Evolutionary conservation across 2,113 vertebrate species (phyloP), one percentile per base, ranked within the genome.

Genomic region (Chaetorhynchus papuensis): DNA sequence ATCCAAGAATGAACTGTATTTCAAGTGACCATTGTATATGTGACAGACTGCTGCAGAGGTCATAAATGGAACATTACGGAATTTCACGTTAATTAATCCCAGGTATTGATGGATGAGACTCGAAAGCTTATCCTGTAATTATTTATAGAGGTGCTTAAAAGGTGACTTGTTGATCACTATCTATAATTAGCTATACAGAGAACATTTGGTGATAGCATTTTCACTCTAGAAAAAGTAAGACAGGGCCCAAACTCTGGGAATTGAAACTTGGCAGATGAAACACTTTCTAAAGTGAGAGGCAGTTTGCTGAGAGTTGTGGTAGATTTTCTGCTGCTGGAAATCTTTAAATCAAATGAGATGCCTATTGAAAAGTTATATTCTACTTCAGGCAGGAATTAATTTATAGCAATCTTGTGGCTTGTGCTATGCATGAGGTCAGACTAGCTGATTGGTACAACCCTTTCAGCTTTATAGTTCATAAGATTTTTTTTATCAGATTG

Each of bases 301-400:
- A 60, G 69, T 86, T 90, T 66, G 70, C 52, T 74, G 79, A 89
- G 54, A 50, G 21, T 52, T 90, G 87, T 72, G 64, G 86, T 93
- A 70, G 64, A 71, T 83, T 93, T 94, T 89, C 91, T 89, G 8
- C 74, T 84, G 68, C 56, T 92, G 87, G 56, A 94, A 96, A 78
- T 94, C 69, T 90, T 94, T 89, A 95, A 95, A 89, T 95, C 56
- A 87, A 93, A 83, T 89, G 64, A 80, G 76, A 93, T 91, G 60
- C 44, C 47, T 92, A 66, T 78, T 93, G 83, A 92, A 93, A 93
- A 92, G 75, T 88, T 90, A 54, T 54, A 63, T 83, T 83, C 64
- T 89, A 21, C 64, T 83, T 92, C 72, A 77, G 69, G 31, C 56
- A 82, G 80, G 64, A 90, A 78, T 93, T 78, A 81, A 65, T 92